Conservation (phyloP, 2,113 vertebrate species). For the Xenotilapia caudafasciata region DNA sequence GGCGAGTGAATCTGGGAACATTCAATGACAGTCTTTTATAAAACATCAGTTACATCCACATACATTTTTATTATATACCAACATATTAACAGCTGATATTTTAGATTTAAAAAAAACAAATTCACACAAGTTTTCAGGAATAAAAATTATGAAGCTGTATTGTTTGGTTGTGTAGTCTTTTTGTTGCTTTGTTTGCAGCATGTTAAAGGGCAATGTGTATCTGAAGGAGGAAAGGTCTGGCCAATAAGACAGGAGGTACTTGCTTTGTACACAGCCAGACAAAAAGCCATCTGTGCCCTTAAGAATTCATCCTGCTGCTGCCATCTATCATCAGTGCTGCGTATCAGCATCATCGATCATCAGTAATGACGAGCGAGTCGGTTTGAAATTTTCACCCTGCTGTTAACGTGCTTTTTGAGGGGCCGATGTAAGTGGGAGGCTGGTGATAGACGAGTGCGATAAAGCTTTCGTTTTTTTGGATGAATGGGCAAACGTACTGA, state of each 20-base stretch:
- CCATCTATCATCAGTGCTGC: neutral
- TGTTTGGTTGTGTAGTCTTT: neutral
- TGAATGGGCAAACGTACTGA: accelerated
- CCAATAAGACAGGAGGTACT: neutral
- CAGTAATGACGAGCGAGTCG: neutral
- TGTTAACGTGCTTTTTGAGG: neutral
- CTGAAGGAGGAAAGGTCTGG: neutral
- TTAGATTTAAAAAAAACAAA: neutral
- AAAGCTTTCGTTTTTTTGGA: neutral
- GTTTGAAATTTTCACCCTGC: neutral
- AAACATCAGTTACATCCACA: neutral
- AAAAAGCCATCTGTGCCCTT: neutral
- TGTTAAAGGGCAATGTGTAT: neutral
- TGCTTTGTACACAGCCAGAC: neutral
- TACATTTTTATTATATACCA: neutral
- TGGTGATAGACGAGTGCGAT: neutral
- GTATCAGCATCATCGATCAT: neutral
- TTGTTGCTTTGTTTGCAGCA: neutral
- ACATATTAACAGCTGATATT: neutral
- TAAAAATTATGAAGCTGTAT: neutral
- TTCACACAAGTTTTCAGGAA: neutral
- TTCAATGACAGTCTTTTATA: neutral
- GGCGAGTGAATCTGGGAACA: neutral
- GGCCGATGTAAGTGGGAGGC: neutral
- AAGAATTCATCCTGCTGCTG: neutral